These are phyloP conservation scores for Xylocopa sonorina DNA, from an alignment of 1,140 invertebrate genomes.

Conservation along the genomic window DNA sequence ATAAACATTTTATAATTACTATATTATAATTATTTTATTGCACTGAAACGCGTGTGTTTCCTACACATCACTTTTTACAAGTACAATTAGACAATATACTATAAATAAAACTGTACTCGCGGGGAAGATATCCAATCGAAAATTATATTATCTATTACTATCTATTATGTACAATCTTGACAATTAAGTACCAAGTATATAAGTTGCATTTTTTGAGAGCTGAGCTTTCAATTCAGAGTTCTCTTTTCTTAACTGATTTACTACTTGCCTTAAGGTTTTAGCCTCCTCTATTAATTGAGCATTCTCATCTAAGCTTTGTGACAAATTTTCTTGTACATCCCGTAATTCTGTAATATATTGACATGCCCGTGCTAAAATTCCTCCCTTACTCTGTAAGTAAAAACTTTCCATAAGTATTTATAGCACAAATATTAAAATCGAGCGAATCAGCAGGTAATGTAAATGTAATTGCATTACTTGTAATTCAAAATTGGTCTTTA, in stretches of 20 bases:
- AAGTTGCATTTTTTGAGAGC: constrained; percentile 67
- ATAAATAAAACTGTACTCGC: background rate
- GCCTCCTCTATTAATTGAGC: constrained; percentile 81
- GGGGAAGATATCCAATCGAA: background rate
- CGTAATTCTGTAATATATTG: constrained; percentile 94
- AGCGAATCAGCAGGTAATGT: background rate
- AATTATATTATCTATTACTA: constrained; percentile 4
- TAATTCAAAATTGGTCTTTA: constrained; percentile 64
- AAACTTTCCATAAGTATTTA: background rate
- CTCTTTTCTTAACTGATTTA: constrained; percentile 83
- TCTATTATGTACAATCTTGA: background rate
- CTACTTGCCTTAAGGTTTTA: constrained; percentile 81
- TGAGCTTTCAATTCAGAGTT: constrained; percentile 82
- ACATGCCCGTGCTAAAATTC: constrained; percentile 95
- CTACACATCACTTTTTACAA: background rate
- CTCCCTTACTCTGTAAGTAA: constrained; percentile 91
- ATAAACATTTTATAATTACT: constrained; percentile 77
- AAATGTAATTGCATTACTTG: constrained; percentile 46
- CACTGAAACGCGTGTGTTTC: background rate
- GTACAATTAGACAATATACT: background rate
- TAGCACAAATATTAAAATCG: constrained; percentile 3
- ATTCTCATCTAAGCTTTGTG: constrained; percentile 82
- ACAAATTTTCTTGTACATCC: constrained; percentile 85
- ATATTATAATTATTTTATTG: constrained; percentile 49
- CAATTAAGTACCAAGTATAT: constrained; percentile 41